Conservation (phyloP, 2,797 vertebrate genomes). For the Antennarius maculatus region DNA sequence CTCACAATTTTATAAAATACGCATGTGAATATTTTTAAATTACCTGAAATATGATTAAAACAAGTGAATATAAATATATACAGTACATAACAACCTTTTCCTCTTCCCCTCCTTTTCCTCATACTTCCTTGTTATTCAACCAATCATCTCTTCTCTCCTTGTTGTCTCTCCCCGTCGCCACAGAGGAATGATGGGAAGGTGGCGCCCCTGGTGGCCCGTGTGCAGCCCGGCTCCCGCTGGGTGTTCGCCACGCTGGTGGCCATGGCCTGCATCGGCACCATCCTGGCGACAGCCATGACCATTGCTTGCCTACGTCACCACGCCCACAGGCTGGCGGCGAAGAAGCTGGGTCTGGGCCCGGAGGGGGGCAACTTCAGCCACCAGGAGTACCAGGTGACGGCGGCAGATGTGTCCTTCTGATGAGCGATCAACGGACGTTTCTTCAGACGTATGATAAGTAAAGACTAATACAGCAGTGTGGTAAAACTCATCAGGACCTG, state of each 20-base stretch:
- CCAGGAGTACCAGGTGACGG: slow-evolving; percentile 92
- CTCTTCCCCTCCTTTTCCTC: no score
- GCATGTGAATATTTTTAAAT: no score
- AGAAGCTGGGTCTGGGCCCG: slow-evolving; percentile 89
- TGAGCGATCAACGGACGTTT: no score
- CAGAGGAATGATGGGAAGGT: slow-evolving; percentile 83
- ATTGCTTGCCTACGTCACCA: slow-evolving; percentile 89
- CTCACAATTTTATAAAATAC: no score
- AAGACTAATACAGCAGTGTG: neutral
- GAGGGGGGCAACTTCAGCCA: slow-evolving; percentile 90
- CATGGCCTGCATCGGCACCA: slow-evolving; percentile 86
- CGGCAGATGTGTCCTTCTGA: no score
- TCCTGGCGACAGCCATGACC: slow-evolving; percentile 85
- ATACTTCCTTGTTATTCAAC: no score
- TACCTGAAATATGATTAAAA: no score
- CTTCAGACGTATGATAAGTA: no score
- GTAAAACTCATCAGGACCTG: slow-evolving; percentile 85
- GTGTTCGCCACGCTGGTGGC: slow-evolving; percentile 88
- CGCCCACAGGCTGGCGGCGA: slow-evolving; percentile 87
- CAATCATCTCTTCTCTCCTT: neutral
- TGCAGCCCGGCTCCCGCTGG: slow-evolving; percentile 81
- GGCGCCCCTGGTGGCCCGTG: slow-evolving; percentile 75
- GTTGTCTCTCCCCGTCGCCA: neutral
- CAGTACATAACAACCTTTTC: neutral
- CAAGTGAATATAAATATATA: neutral